phyloP scores from a whole-genome alignment of 2,888 invertebrate genomes.

The Brachyptera risi region DNA sequence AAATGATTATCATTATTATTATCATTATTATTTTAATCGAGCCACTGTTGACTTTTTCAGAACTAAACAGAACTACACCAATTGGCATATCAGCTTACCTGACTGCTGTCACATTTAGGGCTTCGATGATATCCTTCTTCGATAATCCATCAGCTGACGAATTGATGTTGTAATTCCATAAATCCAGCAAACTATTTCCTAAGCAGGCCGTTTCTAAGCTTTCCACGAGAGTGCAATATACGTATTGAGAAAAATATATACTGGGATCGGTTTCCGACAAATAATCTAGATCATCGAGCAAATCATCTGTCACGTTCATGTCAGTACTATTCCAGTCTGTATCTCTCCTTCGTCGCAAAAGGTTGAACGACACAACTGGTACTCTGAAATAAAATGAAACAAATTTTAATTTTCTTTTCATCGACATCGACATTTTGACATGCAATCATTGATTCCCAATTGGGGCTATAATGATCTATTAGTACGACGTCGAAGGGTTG shows the following conservation, averaged over 20 bases:
- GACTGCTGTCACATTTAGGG: conserved; percentile 54
- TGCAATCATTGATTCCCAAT: too few relatives aligned
- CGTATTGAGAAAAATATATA: conserved; percentile 51
- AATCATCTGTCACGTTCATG: conserved; percentile 30
- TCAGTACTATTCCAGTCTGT: neutral
- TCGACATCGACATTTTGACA: too few relatives aligned
- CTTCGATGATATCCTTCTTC: conserved; percentile 57
- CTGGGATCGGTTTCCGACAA: conserved; percentile 52
- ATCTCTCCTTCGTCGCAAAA: conserved; percentile 10
- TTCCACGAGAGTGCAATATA: conserved; percentile 62
- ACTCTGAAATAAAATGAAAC: conserved; percentile 27
- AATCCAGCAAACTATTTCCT: conserved; percentile 61
- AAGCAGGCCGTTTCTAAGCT: conserved; percentile 59
- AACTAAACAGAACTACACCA: too few relatives aligned
- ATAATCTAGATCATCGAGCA: conserved; percentile 39
- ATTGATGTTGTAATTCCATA: conserved; percentile 61
- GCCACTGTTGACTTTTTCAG: too few relatives aligned
- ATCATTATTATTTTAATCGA: too few relatives aligned
- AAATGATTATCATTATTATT: too few relatives aligned
- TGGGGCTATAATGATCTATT: too few relatives aligned
- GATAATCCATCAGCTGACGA: conserved; percentile 51
- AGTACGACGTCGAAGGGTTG: too few relatives aligned
- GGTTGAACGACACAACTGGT: conserved; percentile 27
- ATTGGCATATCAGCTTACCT: conserved; percentile 45
- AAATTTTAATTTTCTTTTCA: neutral